Conservation (phyloP, 2,113 vertebrate species). For the Callopanchax toddi region DNA sequence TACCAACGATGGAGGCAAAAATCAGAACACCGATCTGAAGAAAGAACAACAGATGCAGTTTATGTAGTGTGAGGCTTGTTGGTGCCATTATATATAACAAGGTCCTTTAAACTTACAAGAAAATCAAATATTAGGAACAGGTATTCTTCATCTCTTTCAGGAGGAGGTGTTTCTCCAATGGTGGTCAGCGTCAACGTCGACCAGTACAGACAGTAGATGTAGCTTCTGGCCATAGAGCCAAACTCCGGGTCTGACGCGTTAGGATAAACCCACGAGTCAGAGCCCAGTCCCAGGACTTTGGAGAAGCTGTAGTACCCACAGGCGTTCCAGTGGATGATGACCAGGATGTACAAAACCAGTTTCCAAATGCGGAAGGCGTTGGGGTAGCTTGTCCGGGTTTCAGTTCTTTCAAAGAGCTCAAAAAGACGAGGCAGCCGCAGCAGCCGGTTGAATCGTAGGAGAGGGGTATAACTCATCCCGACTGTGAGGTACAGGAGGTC, state of each 20-base stretch:
- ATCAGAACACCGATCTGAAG: slow-evolving; percentile 88
- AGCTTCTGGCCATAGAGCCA: slow-evolving; percentile 84
- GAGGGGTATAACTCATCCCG: slow-evolving; percentile 84
- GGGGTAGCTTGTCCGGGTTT: slow-evolving; percentile 92
- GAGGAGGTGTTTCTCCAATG: slow-evolving; percentile 93
- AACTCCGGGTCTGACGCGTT: slow-evolving; percentile 90
- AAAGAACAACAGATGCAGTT: neutral
- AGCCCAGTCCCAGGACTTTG: slow-evolving; percentile 91
- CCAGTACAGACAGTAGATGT: slow-evolving; percentile 96
- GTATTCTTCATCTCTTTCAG: slow-evolving; percentile 91
- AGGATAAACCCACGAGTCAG: slow-evolving; percentile 95
- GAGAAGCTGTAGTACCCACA: slow-evolving; percentile 96
- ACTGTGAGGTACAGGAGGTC: slow-evolving; percentile 86
- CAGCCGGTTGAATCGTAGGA: slow-evolving; percentile 93
- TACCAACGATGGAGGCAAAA: slow-evolving; percentile 97
- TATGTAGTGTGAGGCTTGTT: neutral
- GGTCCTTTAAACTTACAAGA: slow-evolving; percentile 71
- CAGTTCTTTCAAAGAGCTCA: slow-evolving; percentile 93
- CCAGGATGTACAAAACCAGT: slow-evolving; percentile 91
- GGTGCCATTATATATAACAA: neutral
- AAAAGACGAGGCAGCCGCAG: slow-evolving; percentile 91
- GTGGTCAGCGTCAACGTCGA: slow-evolving; percentile 95
- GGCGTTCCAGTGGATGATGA: slow-evolving; percentile 98
- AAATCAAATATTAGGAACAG: slow-evolving; percentile 97
- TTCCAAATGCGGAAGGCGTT: slow-evolving; percentile 93